These are phyloP conservation scores for Cydia strobilella DNA, from an alignment of 1,140 invertebrate species.

Conservation along the genomic window DNA sequence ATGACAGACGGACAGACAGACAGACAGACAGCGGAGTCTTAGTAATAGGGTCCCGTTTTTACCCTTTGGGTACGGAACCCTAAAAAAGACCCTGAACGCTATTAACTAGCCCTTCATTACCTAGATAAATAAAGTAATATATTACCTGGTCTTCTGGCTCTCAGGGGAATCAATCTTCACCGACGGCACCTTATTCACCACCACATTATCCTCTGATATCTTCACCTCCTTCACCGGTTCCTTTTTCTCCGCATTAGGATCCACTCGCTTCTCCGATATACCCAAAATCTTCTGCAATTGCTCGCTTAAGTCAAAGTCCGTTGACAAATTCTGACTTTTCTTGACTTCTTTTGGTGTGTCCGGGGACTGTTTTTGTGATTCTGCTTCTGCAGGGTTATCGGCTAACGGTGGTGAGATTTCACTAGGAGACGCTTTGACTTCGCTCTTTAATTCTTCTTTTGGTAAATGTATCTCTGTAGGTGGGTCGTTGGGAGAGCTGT, in stretches of 20 bases:
- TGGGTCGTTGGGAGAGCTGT: conserved; percentile 71
- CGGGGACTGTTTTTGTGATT: conserved; percentile 70
- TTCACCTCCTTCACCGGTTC: conserved; percentile 68
- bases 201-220: conserved; percentile 58
- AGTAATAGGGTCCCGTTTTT: too few relatives aligned
- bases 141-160: conserved; percentile 65
- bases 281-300: conserved; percentile 78
- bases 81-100: too few relatives aligned
- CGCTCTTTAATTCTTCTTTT: conserved; percentile 57
- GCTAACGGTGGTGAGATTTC: conserved; percentile 73
- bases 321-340: conserved; percentile 77
- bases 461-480: conserved; percentile 71
- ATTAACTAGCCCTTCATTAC: too few relatives aligned
- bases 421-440: conserved; percentile 70
- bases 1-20: too few relatives aligned
- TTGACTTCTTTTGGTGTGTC: conserved; percentile 74
- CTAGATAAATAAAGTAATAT: too few relatives aligned
- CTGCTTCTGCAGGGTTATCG: conserved; percentile 54
- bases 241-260: conserved; percentile 63
- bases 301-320: conserved; percentile 77
- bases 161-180: conserved; percentile 79
- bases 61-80: too few relatives aligned
- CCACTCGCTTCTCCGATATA: conserved; percentile 70
- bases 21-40: too few relatives aligned
- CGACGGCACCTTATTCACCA: conserved; percentile 66